Evolutionary conservation across 2,888 invertebrate genomes (phyloP), one percentile per base, ranked within the genome.

Genomic region (Pollenia amentaria): DNA sequence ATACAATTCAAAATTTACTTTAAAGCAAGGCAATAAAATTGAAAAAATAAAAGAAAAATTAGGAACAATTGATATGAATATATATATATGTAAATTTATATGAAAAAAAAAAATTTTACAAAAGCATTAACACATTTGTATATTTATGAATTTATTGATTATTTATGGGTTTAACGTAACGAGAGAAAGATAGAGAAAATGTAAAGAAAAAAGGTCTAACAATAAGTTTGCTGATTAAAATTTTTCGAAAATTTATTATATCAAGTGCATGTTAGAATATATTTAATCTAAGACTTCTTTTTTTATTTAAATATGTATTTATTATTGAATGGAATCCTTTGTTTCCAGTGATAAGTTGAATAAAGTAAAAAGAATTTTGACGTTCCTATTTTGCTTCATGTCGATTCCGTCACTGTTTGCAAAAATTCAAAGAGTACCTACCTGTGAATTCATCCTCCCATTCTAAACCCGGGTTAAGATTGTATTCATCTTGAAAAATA

Each of bases 401-500:
- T 93, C 93, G 93, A 91, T 92, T 91, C 91, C 91, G 89, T 90
- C 90, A 91, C 91, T 92, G 92, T 89, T 82, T 88, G 87, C 82
- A 88, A 88, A 89, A 88, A 88, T 88, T 88, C 89, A 90, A 90
- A 90, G 90, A 91, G 92, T 93, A 93, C 98, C 97, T 98, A 98
- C 98, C 98, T 98, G 98, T 97, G 95, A 98, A 98, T 95, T 98
- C 98, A 97, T 98, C 98, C 96, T 98, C 98, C 98, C 98, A 98
- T 95, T 98, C 98, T 98, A 98, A 98, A 97, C 97, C 97, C 96
- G 98, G 98, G 96, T 98, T 98, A 96, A 98, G 97, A 98, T 98
- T 98, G 97, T 98, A 98, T 96, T 98, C 98, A 96, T 98, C 98
- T 98, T 97, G 97, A 97, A 92, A 96, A 96, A 88, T 89, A 89